Evolutionary conservation across 2,888 invertebrate genomes (phyloP).

Genomic region (Achlya flavicornis): DNA sequence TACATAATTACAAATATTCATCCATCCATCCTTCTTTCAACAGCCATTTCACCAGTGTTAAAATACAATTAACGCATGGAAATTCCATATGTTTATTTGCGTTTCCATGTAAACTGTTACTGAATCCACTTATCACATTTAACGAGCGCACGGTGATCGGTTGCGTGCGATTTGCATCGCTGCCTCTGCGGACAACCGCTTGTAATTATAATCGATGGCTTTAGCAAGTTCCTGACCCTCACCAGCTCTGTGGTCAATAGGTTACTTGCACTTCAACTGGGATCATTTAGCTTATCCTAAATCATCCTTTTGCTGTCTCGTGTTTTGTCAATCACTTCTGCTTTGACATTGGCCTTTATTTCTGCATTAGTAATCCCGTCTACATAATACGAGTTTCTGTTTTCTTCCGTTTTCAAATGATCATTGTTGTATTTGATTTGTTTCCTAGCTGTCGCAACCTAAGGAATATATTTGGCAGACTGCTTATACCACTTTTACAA

Average conservation of each 20-base stretch:
- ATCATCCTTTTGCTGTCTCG: not conserved
- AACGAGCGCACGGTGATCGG: constrained; percentile 10
- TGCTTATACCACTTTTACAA: not conserved
- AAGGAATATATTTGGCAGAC: not conserved
- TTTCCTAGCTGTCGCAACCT: too few relatives aligned
- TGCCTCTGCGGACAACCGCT: constrained; percentile 13
- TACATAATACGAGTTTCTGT: too few relatives aligned
- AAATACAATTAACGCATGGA: constrained; percentile 6
- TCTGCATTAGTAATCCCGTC: not conserved
- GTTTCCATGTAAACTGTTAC: constrained; percentile 8
- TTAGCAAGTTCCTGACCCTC: not conserved
- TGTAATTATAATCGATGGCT: not conserved
- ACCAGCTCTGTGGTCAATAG: not conserved
- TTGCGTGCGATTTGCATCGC: constrained; percentile 16
- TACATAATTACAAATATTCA: not conserved
- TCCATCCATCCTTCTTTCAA: not conserved
- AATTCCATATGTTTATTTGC: constrained; percentile 5
- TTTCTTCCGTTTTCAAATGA: too few relatives aligned
- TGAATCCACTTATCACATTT: constrained; percentile 9
- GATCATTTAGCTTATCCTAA: not conserved
- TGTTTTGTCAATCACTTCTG: not conserved
- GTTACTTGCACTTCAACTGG: not conserved
- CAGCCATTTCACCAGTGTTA: not conserved
- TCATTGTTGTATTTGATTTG: not conserved
- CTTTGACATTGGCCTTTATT: not conserved